Evolutionary conservation across 2,888 invertebrate species (phyloP).

Genomic region (Boloria euphrosyne): DNA sequence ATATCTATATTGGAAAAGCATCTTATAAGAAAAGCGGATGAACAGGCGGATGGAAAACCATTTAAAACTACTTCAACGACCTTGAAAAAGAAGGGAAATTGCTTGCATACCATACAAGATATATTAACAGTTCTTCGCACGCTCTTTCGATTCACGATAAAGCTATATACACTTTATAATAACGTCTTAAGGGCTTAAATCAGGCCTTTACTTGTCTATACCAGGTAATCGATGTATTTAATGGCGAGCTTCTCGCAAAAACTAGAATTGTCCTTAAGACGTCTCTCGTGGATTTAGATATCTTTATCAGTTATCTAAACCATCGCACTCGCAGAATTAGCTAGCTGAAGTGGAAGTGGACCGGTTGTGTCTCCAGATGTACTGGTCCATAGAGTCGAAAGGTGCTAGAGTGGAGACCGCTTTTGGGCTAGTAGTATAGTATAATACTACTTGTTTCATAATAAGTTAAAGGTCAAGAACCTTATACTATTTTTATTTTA

Average conservation of each 20-base stretch:
- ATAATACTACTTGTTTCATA: too few relatives aligned
- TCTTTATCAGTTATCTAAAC: not conserved
- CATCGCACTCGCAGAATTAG: not conserved
- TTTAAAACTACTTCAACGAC: conserved; percentile 21
- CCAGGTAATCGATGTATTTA: not conserved
- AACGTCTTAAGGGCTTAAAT: not conserved
- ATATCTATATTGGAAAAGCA: conserved; percentile 9
- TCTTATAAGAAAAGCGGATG: conserved; percentile 30
- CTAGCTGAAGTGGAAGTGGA: too few relatives aligned
- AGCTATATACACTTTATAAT: not conserved
- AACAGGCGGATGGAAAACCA: conserved; percentile 13
- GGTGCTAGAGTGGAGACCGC: too few relatives aligned
- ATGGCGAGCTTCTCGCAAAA: conserved; percentile 5
- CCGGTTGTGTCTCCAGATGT: too few relatives aligned
- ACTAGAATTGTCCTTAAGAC: conserved; percentile 11
- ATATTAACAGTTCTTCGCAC: not conserved
- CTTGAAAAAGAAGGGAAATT: conserved; percentile 36
- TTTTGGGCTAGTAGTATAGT: too few relatives aligned
- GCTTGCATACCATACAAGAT: conserved; percentile 18
- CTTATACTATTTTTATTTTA: too few relatives aligned
- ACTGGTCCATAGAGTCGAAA: too few relatives aligned
- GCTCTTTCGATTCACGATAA: not conserved
- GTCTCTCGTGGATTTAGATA: not conserved
- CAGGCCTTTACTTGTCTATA: not conserved
- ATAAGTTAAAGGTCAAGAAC: too few relatives aligned